Evolutionary conservation across 1,140 invertebrate species (phyloP).

Genomic region (Meloidogyne hapla): DNA sequence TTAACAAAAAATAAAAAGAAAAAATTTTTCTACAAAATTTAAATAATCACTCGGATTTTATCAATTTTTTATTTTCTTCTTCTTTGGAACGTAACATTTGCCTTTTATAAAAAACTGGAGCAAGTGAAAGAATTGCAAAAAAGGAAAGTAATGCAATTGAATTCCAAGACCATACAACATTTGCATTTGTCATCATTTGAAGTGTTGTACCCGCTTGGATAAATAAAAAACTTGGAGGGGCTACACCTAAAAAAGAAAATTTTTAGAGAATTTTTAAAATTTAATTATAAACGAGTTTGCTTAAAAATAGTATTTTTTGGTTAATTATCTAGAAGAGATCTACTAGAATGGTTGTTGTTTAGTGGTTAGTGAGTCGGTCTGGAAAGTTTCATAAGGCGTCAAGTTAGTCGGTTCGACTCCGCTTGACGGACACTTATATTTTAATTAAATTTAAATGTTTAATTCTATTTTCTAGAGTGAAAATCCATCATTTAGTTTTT

Average conservation of each 20-base stretch:
- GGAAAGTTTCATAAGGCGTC: too few species aligned
- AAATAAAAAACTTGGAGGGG: slow-evolving; percentile 92
- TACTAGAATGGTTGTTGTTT: too few species aligned
- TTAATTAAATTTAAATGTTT: slow-evolving; percentile 11
- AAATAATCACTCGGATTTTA: slow-evolving; percentile 3
- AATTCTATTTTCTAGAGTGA: too few species aligned
- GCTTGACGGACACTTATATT: too few species aligned
- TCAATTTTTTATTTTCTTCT: slow-evolving; percentile 70
- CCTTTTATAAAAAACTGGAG: slow-evolving; percentile 80
- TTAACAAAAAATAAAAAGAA: not conserved
- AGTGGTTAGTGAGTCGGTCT: too few species aligned
- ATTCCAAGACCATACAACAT: slow-evolving; percentile 83
- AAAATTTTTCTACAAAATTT: not conserved
- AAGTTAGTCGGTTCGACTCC: too few species aligned
- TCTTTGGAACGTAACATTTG: slow-evolving; percentile 67
- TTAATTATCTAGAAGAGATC: too few species aligned
- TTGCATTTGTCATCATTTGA: slow-evolving; percentile 83
- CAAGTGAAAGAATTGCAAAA: slow-evolving; percentile 74
- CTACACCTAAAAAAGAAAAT: slow-evolving; percentile 77
- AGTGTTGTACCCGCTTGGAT: slow-evolving; percentile 95
- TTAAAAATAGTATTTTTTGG: too few species aligned
- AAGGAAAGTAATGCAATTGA: slow-evolving; percentile 75
- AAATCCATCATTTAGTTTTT: too few species aligned
- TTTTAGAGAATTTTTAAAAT: too few species aligned
- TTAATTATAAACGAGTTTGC: too few species aligned